A percentile compares a stretch with the other conserved stretches of the same genome.
phyloP scores from a whole-genome alignment of 2,888 invertebrate species.

The Dolomedes plantarius region DNA sequence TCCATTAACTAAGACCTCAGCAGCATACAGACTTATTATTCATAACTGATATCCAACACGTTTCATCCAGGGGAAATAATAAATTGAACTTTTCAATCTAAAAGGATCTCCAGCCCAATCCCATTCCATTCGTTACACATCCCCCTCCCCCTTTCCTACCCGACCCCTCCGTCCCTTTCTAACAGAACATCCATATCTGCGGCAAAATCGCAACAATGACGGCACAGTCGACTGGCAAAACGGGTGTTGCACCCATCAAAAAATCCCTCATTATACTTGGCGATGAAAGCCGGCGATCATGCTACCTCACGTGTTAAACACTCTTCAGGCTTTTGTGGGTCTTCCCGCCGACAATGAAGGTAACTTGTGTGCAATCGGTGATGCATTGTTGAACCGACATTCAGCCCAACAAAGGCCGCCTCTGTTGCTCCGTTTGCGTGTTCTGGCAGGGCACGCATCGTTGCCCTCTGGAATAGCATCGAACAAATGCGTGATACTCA shows the following conservation, averaged over 20 bases:
- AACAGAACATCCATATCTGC: not conserved
- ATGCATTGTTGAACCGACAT: not conserved
- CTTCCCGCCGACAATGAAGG: constrained; percentile 3
- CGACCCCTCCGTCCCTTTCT: not conserved
- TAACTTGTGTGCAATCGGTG: constrained; percentile 21
- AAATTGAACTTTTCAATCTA: too few species aligned
- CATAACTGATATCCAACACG: too few species aligned
- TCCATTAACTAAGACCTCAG: too few species aligned
- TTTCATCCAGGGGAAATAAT: too few species aligned
- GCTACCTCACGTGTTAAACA: constrained; percentile 68
- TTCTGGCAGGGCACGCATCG: constrained; percentile 29
- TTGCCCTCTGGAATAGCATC: constrained; percentile 33
- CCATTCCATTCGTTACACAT: too few species aligned
- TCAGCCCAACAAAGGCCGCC: constrained; percentile 8
- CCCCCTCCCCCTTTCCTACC: too few species aligned
- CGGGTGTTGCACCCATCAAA: constrained; percentile 36
- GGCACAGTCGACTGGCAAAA: constrained; percentile 16
- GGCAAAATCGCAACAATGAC: constrained; percentile 10
- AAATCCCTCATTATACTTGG: constrained; percentile 51
- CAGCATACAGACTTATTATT: too few species aligned
- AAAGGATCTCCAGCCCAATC: too few species aligned
- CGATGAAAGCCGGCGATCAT: constrained; percentile 67
- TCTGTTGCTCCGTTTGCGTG: constrained; percentile 64
- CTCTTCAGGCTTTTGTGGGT: constrained; percentile 57
- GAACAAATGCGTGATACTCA: constrained; percentile 41